Evolutionary conservation across 35 echinoderm and acorn worm species (phyloP), one percentile per base, ranked within the genome.

Genomic region (Heliocidaris tuberculata): DNA sequence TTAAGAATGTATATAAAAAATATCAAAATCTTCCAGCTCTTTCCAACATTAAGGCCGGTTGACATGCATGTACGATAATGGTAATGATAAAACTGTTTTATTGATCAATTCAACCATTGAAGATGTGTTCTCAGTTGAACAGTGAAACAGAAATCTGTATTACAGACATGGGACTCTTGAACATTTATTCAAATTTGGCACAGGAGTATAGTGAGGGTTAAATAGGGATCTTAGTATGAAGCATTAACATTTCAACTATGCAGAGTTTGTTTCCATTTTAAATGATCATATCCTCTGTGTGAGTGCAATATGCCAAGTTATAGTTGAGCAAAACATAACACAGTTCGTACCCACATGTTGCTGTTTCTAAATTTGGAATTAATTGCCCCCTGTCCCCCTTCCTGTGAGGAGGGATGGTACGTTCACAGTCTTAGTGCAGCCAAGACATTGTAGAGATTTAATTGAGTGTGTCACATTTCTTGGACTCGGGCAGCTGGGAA

Each of bases 291-390:
- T 27, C 65, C 65, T 78, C 27, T 78, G 65, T 27, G 27, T 78
- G 2, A 24, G 65, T 27, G 17, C 6, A 21, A 7, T 17, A 7
- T 78, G 65, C 65, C 65, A 78, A 78, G 65, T 78, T 78, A 13
- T 27, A 27, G 27, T n/a, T 78, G 17, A 24, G 65, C 4, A 71
- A 71, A 71, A 27, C 16, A 27, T 16, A 71, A 71, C 19, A 24
- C 61, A 71, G 19, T 27, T 27, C 15, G 17, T 19, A 78, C 27
- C 17, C 65, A 78, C 65, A 78, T 78, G 65, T 78, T 78, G 65
- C 65, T 78, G 19, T 78, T 78, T 78, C 65, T 78, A 78, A 78
- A 78, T 78, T 78, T 78, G 65, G 65, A 78, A 27, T 78, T 78
- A 24, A 19, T 78, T 78, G 65, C 65, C 65, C 65, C 65, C 65